These are phyloP conservation scores for Platygyra sinensis DNA, from an alignment of 64 coral and sea anemone genomes.

Conservation along the genomic window DNA sequence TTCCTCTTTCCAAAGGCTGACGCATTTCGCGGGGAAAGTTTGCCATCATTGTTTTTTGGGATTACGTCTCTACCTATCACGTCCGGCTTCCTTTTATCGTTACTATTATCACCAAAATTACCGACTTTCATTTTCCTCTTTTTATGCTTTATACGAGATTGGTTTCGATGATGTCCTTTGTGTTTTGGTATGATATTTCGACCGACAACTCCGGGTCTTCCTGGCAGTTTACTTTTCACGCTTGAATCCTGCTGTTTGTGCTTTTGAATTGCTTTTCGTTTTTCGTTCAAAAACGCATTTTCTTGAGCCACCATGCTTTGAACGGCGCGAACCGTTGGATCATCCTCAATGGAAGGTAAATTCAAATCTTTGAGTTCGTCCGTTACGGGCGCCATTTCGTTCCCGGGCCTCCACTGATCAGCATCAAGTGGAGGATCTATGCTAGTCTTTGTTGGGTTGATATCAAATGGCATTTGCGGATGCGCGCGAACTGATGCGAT, in stretches of 20 bases:
- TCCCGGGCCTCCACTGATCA: constrained; percentile 24
- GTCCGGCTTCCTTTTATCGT: not conserved
- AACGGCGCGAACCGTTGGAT: constrained; percentile 12
- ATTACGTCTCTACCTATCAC: not conserved
- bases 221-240: not conserved
- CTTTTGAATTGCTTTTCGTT: constrained; percentile 37
- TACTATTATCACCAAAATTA: not conserved
- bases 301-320: constrained; percentile 19
- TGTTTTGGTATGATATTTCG: constrained; percentile 18
- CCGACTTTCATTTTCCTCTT: not conserved
- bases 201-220: not conserved
- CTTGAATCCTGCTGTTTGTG: not conserved
- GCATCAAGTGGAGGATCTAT: not conserved
- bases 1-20: not conserved
- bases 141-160: not conserved
- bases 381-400: not conserved
- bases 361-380: constrained; percentile 35
- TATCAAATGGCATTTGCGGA: constrained; percentile 1
- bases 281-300: not conserved
- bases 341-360: constrained; percentile 38
- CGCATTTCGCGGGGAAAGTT: not conserved
- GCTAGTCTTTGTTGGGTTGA: constrained; percentile 21
- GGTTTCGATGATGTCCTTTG: not conserved
- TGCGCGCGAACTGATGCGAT: not conserved
- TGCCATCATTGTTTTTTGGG: not conserved